Evolutionary conservation across 1,140 invertebrate genomes (phyloP).

Genomic region (Neuroterus valhalla): DNA sequence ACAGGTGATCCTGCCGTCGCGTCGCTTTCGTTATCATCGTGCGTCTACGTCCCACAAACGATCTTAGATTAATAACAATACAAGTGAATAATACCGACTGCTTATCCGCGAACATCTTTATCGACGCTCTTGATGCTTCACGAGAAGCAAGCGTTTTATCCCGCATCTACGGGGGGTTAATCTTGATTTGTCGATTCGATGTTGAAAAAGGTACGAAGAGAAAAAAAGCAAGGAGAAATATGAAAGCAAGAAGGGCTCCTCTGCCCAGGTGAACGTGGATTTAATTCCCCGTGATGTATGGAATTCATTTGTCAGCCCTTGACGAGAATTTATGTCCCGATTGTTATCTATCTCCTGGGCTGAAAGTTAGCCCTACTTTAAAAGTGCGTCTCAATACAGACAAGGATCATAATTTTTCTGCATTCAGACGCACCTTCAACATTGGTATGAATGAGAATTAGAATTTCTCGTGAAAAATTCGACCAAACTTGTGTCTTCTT

Average conservation of each 20-base stretch:
- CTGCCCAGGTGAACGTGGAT: background rate
- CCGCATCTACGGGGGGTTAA: conserved; percentile 50
- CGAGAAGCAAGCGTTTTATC: conserved; percentile 54
- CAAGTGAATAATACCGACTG: conserved; percentile 56
- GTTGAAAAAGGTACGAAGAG: conserved; percentile 4
- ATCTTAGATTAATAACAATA: conserved; percentile 41
- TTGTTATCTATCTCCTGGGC: background rate
- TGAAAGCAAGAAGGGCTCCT: conserved; percentile 11
- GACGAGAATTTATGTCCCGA: conserved; percentile 34
- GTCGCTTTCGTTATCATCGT: conserved; percentile 48
- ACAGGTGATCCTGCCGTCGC: conserved; percentile 58
- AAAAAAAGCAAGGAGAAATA: conserved; percentile 1
- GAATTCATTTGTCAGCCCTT: conserved; percentile 57
- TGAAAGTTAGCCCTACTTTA: conserved; percentile 29
- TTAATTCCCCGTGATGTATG: conserved; percentile 55
- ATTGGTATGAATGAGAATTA: too few species aligned
- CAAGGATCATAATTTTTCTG: too few species aligned
- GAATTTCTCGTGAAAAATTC: too few species aligned
- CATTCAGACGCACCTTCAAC: too few species aligned
- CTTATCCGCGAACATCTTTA: conserved; percentile 66
- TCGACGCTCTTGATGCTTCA: conserved; percentile 39
- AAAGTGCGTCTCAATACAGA: too few species aligned
- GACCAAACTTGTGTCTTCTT: background rate
- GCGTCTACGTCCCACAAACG: conserved; percentile 42
- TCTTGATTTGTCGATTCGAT: conserved; percentile 59